Conservation (phyloP, 2,113 vertebrate species). For the Orientallactaga bullata region DNA sequence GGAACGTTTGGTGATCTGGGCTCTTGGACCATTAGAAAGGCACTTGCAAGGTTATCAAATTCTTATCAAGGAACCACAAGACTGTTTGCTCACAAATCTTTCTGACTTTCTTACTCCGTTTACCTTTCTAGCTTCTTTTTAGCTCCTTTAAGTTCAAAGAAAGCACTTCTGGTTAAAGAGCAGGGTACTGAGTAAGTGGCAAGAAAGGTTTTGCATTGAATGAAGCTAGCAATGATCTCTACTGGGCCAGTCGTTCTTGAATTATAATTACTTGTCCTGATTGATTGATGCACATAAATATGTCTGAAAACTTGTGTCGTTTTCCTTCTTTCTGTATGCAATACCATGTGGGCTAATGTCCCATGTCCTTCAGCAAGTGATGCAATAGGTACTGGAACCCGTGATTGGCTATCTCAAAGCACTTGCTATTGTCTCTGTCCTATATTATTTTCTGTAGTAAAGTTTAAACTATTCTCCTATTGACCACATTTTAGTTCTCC, state of each 20-base stretch:
- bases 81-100: background rate
- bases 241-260: background rate
- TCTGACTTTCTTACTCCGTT: background rate
- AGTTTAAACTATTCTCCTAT: background rate
- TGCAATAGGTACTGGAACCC: background rate
- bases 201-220: background rate
- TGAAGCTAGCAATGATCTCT: background rate
- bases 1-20: background rate
- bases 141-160: background rate
- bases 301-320: background rate
- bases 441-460: background rate
- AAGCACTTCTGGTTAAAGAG: background rate
- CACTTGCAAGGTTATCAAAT: background rate
- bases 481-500: background rate
- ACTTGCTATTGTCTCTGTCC: background rate
- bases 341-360: background rate
- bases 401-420: background rate
- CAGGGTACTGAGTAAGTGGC: background rate
- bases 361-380: background rate
- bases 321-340: background rate
- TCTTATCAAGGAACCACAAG: background rate
- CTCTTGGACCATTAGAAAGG: background rate
- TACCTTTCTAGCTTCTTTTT: background rate
- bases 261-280: background rate
- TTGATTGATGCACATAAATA: background rate